phyloP scores from a whole-genome alignment of 2,113 vertebrate genomes.

The Elachura formosa region DNA sequence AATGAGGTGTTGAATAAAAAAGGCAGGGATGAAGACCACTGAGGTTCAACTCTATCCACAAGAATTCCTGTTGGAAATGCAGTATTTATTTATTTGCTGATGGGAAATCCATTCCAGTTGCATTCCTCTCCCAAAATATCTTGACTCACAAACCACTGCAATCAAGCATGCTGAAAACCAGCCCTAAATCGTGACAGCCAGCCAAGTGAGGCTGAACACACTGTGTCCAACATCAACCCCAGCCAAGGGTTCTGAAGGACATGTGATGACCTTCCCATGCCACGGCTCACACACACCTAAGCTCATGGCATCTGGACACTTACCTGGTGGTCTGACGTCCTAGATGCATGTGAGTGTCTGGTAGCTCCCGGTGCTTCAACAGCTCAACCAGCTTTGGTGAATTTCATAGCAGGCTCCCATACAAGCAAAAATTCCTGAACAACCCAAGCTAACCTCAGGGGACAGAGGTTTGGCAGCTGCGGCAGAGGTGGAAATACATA shows the following conservation, averaged over 20 bases:
- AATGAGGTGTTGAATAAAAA: neutral
- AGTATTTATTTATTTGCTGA: neutral
- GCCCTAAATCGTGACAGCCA: neutral
- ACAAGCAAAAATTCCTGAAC: neutral
- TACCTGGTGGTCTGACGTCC: neutral
- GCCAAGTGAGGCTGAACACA: neutral
- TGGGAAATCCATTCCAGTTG: neutral
- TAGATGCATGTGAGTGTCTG: neutral
- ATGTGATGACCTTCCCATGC: neutral
- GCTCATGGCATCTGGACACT: neutral
- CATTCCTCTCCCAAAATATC: neutral
- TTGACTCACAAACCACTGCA: neutral
- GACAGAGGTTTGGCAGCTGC: neutral
- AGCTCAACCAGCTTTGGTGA: neutral
- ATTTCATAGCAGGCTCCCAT: neutral
- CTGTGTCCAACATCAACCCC: neutral
- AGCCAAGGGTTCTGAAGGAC: neutral
- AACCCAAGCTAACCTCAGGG: neutral
- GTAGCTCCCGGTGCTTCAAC: neutral
- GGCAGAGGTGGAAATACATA: neutral
- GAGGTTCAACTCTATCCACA: neutral
- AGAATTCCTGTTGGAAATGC: neutral
- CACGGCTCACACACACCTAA: neutral
- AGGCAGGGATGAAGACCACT: neutral
- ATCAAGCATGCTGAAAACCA: neutral